Evolutionary conservation across 92 coral and sea anemone genomes (phyloP), one percentile per base, ranked within the genome.

Genomic region (Ricordea florida): DNA sequence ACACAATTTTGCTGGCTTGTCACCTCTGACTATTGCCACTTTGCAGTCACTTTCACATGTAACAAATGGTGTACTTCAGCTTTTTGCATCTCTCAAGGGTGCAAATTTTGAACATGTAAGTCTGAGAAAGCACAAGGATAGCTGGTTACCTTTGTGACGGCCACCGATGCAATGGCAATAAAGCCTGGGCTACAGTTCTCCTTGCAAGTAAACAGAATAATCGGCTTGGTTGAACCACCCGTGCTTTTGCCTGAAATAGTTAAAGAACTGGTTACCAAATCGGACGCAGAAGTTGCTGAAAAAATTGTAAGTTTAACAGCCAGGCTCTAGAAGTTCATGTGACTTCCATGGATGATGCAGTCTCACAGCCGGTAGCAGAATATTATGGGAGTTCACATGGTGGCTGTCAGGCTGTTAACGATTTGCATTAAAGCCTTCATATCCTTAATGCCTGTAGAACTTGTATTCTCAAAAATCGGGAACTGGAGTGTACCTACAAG

Each of bases 81-180:
- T 78, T 60, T 77, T 41, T 52, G 29, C 67, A 24, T 33, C 55
- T 22, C 75, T 65, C 32, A 23, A 66, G 76, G 32, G 37, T 61
- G 57, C 69, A 28, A 27, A 67, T 7, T 69, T 53, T n/a, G n/a
- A n/a, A n/a, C n/a, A n/a, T 49, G 38, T 66, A 49, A 78, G 60
- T 25, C 78, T 66, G 21, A 79, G 17, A 57, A 79, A 58, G 24
- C 48, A 57, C 43, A n/a, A 70, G 78, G 25, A 46, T 79, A 51
- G 62, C 53, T 35, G 62, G 78, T 32, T 67, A 67, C 57, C 85
- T 57, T 25, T 78, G 78, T 69, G 29, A 46, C 78, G 44, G 74
- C 86, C 32, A 70, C 52, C n/a, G 80, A 80, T 69, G 64, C 79
- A 22, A 80, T 80, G 86, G 86, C 86, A 11, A 80, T 80, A 48